phyloP scores from a whole-genome alignment of 2,888 invertebrate species.

The Conomelus anceps region DNA sequence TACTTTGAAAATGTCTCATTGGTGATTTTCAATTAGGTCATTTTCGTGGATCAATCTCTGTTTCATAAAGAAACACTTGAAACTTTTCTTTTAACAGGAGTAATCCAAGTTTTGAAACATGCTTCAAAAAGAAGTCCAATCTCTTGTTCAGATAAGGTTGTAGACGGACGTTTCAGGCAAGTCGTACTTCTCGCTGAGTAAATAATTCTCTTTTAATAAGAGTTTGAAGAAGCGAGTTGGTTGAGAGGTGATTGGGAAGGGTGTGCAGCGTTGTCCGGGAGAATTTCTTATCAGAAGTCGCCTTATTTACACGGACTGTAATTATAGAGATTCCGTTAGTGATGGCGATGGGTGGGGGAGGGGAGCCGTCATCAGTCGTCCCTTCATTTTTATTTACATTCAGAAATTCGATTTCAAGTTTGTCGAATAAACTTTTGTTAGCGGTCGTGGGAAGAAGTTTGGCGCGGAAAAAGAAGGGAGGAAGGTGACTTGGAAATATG shows the following conservation, averaged over 20 bases:
- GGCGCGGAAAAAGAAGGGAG: not conserved
- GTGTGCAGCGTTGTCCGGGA: not conserved
- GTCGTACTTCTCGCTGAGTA: not conserved
- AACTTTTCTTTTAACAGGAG: not conserved
- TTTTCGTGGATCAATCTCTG: not conserved
- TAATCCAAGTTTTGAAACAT: not conserved
- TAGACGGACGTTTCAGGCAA: not conserved
- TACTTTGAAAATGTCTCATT: not conserved
- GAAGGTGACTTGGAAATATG: not conserved
- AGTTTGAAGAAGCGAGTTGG: not conserved
- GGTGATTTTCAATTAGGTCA: not conserved
- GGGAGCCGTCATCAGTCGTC: not conserved
- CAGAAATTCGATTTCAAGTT: not conserved
- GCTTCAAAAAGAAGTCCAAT: not conserved
- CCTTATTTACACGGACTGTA: not conserved
- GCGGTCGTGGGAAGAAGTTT: not conserved
- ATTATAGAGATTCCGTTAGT: not conserved
- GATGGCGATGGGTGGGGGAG: not conserved
- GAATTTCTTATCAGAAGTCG: not conserved
- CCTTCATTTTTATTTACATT: not conserved
- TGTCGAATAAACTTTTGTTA: not conserved
- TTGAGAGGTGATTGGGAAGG: not conserved
- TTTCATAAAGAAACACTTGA: not conserved
- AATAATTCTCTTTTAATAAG: not conserved
- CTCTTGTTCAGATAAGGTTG: not conserved